Base-by-base conservation (phyloP, 2,113 vertebrate species). In the Atherinomorus stipes region DNA sequence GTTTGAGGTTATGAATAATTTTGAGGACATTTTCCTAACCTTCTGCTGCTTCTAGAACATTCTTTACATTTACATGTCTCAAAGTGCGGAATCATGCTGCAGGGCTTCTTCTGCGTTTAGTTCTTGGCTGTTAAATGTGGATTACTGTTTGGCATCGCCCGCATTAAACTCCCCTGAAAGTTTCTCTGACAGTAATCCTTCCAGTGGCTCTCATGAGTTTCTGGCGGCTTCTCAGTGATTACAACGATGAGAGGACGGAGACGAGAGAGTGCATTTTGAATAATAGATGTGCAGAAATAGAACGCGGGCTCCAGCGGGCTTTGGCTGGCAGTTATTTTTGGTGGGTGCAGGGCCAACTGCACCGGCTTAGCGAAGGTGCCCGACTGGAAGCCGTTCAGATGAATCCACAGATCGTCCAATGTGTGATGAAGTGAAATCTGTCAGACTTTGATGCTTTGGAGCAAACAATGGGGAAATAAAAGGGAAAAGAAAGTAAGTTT, bases 251-350 rank as follows among this genome's bases (percentile, higher is more conserved):
- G 34, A 72, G 44, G 61, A 28, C 47, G 51, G 23, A 34, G 31
- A 34, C 5, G 11, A 78, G 74, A 77, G 34, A 31, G 25, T 45
- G 37, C 42, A 45, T 59, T 81, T 66, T 93, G 74, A 92, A 92
- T 92, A 89, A 90, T 89, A 52, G 53, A 92, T 91, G 65, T 34
- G 31, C 31, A 34, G 31, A 34, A 34, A 28, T 28, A 28, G 28
- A 6, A 28, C 3, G 28, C 67, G 44, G 58, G 73, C 76, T 83
- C 76, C 64, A 53, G 64, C 75, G 79, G 64, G 74, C 54, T 75
- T 72, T 47, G 56, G 50, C 44, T 76, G 64, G 54, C 63, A 64
- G 53, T 69, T 74, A 60, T 76, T 74, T 87, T 60, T 71, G 72
- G 22, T 44, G 11, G 26, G 38, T 56, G 49, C 54, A 19, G 7